These are phyloP conservation scores for Sterna hirundo DNA, from an alignment of 2,113 vertebrate species.

Conservation along the genomic window DNA sequence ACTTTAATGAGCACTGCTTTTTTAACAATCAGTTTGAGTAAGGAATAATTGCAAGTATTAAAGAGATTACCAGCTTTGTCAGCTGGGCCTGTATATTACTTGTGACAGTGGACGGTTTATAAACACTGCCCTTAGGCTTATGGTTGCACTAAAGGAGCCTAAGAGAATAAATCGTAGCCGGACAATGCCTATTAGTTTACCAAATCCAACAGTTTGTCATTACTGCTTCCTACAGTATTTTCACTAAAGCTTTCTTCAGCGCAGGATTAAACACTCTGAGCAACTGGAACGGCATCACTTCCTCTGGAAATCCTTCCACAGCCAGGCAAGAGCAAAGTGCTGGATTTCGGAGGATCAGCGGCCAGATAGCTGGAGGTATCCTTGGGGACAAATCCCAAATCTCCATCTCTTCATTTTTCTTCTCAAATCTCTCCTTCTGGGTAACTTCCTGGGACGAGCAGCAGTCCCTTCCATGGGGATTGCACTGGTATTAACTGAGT, in stretches of 20 bases:
- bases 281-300: accelerated
- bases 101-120: neutral
- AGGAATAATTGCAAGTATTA: neutral
- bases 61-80: neutral
- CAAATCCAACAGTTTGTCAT: neutral
- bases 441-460: neutral
- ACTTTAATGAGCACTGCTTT: neutral
- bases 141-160: neutral
- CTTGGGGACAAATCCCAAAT: neutral
- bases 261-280: neutral
- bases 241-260: neutral
- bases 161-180: neutral
- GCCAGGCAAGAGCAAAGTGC: neutral
- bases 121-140: neutral
- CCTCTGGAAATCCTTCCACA: neutral
- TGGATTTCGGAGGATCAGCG: neutral
- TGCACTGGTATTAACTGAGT: neutral
- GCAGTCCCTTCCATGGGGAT: neutral
- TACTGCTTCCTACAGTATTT: neutral
- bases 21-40: neutral
- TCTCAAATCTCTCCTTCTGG: neutral
- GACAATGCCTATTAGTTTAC: neutral
- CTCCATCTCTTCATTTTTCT: neutral
- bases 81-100: neutral
- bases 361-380: neutral